Evolutionary conservation across 2,797 vertebrate species (phyloP).

Genomic region (Macropus fuliginosus): DNA sequence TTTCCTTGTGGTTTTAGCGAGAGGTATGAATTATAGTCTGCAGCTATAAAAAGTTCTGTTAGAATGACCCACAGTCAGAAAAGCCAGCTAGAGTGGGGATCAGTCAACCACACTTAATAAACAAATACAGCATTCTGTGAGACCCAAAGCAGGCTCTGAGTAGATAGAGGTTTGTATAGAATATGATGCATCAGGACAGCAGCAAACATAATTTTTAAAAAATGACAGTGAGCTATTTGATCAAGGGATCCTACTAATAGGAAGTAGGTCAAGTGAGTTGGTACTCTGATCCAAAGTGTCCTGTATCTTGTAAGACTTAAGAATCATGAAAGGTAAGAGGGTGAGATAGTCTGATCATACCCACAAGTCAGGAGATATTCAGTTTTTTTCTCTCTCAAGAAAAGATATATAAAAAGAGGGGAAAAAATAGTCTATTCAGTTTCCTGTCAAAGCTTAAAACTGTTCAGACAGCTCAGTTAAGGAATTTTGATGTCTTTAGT

Average conservation of each 20-base stretch:
- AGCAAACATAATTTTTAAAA: background rate
- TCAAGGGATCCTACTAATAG: background rate
- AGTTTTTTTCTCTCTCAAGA: background rate
- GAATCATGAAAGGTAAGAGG: background rate
- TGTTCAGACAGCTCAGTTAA: constrained; percentile 74
- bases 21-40: constrained; percentile 51
- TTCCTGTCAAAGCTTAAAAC: constrained; percentile 65
- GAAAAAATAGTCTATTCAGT: background rate
- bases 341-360: background rate
- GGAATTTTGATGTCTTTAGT: constrained; percentile 68
- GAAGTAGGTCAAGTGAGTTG: background rate
- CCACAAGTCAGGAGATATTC: background rate
- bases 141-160: constrained; percentile 4
- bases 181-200: background rate
- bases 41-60: background rate
- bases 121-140: constrained; percentile 54
- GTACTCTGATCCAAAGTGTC: background rate
- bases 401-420: background rate
- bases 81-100: constrained; percentile 46
- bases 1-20: constrained; percentile 46
- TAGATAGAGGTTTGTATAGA: background rate
- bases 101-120: constrained; percentile 62
- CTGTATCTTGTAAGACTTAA: background rate
- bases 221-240: background rate
- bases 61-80: constrained; percentile 45